Evolutionary conservation across 1,140 invertebrate species (phyloP).

Genomic region (Wiebesia pumilae): DNA sequence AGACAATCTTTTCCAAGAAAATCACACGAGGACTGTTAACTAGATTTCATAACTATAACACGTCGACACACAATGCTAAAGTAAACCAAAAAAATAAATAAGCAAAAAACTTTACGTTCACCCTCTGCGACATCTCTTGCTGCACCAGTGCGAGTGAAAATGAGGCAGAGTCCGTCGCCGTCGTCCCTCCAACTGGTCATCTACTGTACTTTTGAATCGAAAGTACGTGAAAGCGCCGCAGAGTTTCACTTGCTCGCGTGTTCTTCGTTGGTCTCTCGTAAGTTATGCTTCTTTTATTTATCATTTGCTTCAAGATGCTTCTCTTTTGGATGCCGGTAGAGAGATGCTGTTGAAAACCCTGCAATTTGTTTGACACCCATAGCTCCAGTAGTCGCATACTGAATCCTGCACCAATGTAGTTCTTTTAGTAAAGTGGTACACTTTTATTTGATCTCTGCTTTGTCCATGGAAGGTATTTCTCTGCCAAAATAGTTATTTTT

Average conservation of each 20-base stretch:
- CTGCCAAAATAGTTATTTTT: neutral
- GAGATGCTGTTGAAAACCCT: slow-evolving; percentile 36
- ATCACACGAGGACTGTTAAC: slow-evolving; percentile 23
- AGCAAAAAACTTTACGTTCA: slow-evolving; percentile 27
- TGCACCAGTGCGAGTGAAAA: slow-evolving; percentile 27
- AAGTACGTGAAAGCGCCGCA: slow-evolving; percentile 31
- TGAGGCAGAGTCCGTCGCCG: slow-evolving; percentile 27
- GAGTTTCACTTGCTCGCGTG: slow-evolving; percentile 68
- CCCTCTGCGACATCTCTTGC: slow-evolving; percentile 38
- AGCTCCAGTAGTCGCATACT: slow-evolving; percentile 31
- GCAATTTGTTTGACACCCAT: slow-evolving; percentile 34
- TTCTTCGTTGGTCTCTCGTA: slow-evolving; percentile 74
- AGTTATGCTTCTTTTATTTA: slow-evolving; percentile 76
- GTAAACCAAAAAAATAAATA: slow-evolving; percentile 1
- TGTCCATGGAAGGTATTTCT: slow-evolving; percentile 10
- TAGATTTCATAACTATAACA: slow-evolving; percentile 25
- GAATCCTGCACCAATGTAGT: slow-evolving; percentile 38
- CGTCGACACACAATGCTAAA: slow-evolving; percentile 19
- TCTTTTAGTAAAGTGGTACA: slow-evolving; percentile 7
- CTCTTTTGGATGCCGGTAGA: slow-evolving; percentile 57
- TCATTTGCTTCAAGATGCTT: slow-evolving; percentile 74
- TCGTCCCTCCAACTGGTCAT: slow-evolving; percentile 25
- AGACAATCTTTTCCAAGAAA: slow-evolving; percentile 24
- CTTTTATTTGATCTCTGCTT: slow-evolving; percentile 22
- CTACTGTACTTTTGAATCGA: slow-evolving; percentile 30